Evolutionary conservation across 2,113 vertebrate genomes (phyloP).

Genomic region (Austrofundulus limnaeus): DNA sequence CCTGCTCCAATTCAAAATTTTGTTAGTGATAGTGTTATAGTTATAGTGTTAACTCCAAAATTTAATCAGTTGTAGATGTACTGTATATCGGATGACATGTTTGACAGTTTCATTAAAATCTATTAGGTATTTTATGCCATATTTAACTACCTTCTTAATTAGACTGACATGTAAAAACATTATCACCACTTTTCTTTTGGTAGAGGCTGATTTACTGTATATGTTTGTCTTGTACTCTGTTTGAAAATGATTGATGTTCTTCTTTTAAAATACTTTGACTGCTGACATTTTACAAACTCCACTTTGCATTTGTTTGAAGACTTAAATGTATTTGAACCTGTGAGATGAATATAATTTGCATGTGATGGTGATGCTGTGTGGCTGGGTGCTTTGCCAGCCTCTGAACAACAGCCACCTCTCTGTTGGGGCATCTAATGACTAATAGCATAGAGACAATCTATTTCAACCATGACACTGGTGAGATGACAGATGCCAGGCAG

Average conservation of each 20-base stretch:
- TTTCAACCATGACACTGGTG: slow-evolving; percentile 90
- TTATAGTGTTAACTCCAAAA: not conserved
- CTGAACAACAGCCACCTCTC: slow-evolving; percentile 92
- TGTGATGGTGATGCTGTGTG: slow-evolving; percentile 60
- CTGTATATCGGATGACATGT: too few species aligned
- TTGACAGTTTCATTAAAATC: too few species aligned
- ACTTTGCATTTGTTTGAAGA: slow-evolving; percentile 36
- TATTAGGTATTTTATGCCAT: too few species aligned
- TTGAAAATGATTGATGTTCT: slow-evolving; percentile 54
- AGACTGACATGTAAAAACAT: too few species aligned
- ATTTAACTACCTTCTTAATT: too few species aligned
- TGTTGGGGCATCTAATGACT: slow-evolving; percentile 86
- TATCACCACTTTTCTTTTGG: too few species aligned
- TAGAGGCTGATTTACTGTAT: not conserved
- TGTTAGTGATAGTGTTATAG: too few species aligned
- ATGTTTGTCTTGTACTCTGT: slow-evolving; percentile 30
- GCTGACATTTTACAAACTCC: slow-evolving; percentile 43
- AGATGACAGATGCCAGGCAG: slow-evolving; percentile 80
- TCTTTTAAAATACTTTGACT: slow-evolving; percentile 62
- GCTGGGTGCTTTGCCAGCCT: slow-evolving; percentile 83
- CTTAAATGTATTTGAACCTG: slow-evolving; percentile 6
- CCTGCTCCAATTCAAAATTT: too few species aligned
- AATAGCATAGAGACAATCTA: slow-evolving; percentile 96
- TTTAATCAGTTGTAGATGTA: too few species aligned
- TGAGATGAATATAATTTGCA: slow-evolving; percentile 38